These are phyloP conservation scores for Atta texana DNA, from an alignment of 1,140 invertebrate genomes.

Conservation along the genomic window DNA sequence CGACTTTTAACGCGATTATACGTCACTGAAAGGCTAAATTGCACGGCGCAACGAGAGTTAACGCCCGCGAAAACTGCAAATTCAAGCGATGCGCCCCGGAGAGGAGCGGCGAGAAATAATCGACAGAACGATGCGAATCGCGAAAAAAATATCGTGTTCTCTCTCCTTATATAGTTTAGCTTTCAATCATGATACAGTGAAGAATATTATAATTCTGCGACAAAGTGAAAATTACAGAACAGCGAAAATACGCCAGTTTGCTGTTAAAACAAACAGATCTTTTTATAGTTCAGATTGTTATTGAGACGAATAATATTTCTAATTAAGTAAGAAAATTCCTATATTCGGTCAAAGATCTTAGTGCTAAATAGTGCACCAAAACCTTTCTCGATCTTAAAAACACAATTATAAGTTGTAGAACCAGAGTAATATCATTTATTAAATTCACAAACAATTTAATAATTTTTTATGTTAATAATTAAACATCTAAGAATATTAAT, in stretches of 20 bases:
- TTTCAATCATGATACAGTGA: not conserved
- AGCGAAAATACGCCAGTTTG: not conserved
- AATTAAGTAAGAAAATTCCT: too few species aligned
- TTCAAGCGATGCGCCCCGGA: constrained; percentile 54
- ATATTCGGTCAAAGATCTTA: too few species aligned
- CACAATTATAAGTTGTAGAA: too few species aligned
- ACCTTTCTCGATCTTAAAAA: too few species aligned
- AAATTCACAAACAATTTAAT: too few species aligned
- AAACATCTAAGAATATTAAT: too few species aligned
- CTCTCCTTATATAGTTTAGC: not conserved
- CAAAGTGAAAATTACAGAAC: not conserved
- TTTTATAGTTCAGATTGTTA: not conserved
- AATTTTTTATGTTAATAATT: too few species aligned
- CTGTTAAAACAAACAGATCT: not conserved
- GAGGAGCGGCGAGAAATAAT: constrained; percentile 29
- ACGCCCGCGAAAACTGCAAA: constrained; percentile 69
- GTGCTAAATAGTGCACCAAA: too few species aligned
- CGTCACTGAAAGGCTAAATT: constrained; percentile 74
- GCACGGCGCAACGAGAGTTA: constrained; percentile 71
- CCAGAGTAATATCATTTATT: too few species aligned
- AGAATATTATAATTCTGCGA: not conserved
- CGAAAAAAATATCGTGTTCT: not conserved
- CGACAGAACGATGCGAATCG: constrained; percentile 6
- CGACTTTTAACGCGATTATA: constrained; percentile 77
- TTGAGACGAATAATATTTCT: not conserved